Conservation (phyloP, 2,888 invertebrate genomes). For the Apomyelois bistriatella region DNA sequence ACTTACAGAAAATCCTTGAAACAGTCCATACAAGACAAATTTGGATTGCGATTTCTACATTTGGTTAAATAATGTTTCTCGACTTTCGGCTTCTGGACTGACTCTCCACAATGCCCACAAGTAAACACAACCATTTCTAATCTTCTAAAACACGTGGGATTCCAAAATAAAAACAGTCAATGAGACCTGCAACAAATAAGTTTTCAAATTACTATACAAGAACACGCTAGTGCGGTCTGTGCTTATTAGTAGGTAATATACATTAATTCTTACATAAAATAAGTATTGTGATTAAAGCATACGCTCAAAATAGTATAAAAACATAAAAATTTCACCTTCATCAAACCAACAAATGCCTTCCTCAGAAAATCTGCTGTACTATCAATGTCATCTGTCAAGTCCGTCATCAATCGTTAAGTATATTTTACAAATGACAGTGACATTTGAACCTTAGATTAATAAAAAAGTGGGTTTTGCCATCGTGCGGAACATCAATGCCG, state of each 20-base stretch:
- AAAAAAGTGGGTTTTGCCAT: no score
- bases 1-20: slow-evolving; percentile 91
- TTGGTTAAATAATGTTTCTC: slow-evolving; percentile 90
- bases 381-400: no score
- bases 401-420: no score
- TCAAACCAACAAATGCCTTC: background rate
- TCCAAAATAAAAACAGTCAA: slow-evolving; percentile 13
- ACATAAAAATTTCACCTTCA: slow-evolving; percentile 10
- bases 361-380: background rate
- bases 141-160: slow-evolving; percentile 30
- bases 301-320: background rate
- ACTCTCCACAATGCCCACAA: slow-evolving; percentile 94
- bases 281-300: background rate
- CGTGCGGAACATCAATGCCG: no score
- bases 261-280: background rate
- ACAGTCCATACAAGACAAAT: slow-evolving; percentile 95
- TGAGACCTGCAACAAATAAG: slow-evolving; percentile 6
- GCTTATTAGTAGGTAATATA: background rate
- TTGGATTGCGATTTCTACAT: slow-evolving; percentile 84
- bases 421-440: no score
- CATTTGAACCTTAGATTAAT: no score
- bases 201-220: background rate
- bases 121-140: slow-evolving; percentile 94
- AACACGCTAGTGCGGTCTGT: background rate
- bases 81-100: slow-evolving; percentile 94